A percentile compares a stretch with the other conserved stretches of the same genome.
Conservation (phyloP, 2,797 vertebrate genomes). For the Decapterus maruadsi region DNA sequence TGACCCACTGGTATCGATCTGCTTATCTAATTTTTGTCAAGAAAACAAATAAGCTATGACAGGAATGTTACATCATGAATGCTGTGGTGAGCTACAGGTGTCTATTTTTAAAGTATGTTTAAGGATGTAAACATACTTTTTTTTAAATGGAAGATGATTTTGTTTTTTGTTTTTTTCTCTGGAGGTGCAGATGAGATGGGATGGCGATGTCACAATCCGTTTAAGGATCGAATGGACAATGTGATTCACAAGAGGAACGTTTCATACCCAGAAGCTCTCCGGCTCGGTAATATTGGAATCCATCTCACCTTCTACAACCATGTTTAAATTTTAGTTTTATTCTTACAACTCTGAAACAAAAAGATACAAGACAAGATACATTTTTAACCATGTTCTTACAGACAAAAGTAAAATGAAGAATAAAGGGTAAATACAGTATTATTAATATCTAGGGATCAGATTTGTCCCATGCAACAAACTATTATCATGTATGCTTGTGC, state of each 20-base stretch:
- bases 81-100: constrained; percentile 3
- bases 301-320: constrained; percentile 65
- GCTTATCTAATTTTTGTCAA: not conserved
- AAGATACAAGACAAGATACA: constrained; percentile 44
- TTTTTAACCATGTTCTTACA: constrained; percentile 20
- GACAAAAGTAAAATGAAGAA: not conserved
- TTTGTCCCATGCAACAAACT: not conserved
- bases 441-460: not conserved
- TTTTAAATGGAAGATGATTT: constrained; percentile 34
- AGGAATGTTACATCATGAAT: not conserved
- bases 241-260: constrained; percentile 5
- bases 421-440: not conserved
- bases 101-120: constrained; percentile 45
- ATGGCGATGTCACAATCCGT: constrained; percentile 36
- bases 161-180: constrained; percentile 2
- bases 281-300: constrained; percentile 70
- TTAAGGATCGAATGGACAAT: constrained; percentile 13
- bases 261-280: constrained; percentile 71
- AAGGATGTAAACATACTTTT: constrained; percentile 30
- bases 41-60: not conserved
- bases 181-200: constrained; percentile 54
- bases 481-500: too few species aligned
- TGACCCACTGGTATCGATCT: not conserved
- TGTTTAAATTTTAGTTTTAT: constrained; percentile 53
- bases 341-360: constrained; percentile 70